Percentiles rank a stretch among this genome's conserved stretches.
These are phyloP conservation scores for Diplodus sargus DNA, from an alignment of 2,797 vertebrate genomes.

Conservation along the genomic window DNA sequence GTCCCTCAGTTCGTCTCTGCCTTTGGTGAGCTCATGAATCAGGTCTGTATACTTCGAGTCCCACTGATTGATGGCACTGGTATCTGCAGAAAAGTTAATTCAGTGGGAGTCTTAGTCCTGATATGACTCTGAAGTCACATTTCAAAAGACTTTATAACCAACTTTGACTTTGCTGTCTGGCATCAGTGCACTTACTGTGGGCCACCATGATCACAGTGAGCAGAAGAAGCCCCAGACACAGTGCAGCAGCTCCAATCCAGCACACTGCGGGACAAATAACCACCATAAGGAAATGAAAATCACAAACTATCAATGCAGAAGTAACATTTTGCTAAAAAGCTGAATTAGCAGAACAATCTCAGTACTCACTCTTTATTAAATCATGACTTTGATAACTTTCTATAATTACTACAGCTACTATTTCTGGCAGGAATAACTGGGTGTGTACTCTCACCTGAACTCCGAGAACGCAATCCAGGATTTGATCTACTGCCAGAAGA, in stretches of 20 bases:
- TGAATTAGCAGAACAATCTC: not conserved
- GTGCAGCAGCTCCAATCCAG: slow-evolving; percentile 23
- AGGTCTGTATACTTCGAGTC: slow-evolving; percentile 13
- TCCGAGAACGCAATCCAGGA: not conserved
- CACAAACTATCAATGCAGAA: not conserved
- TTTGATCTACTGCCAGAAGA: not conserved
- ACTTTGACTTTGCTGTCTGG: not conserved
- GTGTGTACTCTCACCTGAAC: slow-evolving; percentile 26
- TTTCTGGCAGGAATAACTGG: not conserved
- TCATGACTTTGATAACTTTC: not conserved
- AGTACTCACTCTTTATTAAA: not conserved
- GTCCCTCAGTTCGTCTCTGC: slow-evolving; percentile 21
- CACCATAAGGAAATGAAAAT: not conserved
- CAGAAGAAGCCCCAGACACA: slow-evolving; percentile 43
- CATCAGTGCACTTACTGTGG: slow-evolving; percentile 44
- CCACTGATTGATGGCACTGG: not conserved
- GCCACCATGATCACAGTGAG: slow-evolving; percentile 45
- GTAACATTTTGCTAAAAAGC: not conserved
- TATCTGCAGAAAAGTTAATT: slow-evolving; percentile 36
- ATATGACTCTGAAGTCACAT: not conserved
- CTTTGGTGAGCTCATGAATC: slow-evolving; percentile 24
- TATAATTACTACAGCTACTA: not conserved
- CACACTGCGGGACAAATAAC: slow-evolving; percentile 23
- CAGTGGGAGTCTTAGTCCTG: not conserved
- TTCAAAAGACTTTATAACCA: not conserved